Base-by-base conservation (phyloP, 2,888 invertebrate genomes). In the Cephus rjabovi region DNA sequence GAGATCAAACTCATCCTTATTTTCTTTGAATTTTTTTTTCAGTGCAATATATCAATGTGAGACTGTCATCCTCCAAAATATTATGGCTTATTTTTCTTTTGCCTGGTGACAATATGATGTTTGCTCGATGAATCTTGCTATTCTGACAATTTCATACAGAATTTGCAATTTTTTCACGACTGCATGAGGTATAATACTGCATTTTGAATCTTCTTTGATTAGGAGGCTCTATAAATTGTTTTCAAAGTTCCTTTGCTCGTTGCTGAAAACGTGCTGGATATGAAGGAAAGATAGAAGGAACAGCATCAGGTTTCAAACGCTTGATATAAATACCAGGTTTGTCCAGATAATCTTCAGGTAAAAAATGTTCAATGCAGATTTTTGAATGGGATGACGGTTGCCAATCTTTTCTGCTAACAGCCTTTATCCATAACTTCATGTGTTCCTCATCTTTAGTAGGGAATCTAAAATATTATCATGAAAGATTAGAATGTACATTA, bases 321-420 rank as follows among this genome's bases (percentile, higher is more conserved):
- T 33, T 75, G n/a, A 75, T 69, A 75, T 75, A 69, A 12, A 33
- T 34, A 69, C 75, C 12, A 75, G 34, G 75, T 69, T 69, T 56
- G 69, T 69, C 23, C 34, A 75, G 30, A 33, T 69, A 75, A 34
- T 75, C 75, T 68, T 75, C 40, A 30, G 69, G 75, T 34, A 23
- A 69, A n/a, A 75, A 75, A 69, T 69, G 75, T 6, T 2, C 75
- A 23, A 69, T 75, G 56, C 75, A 75, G 34, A 75, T 75, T 69
- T 34, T 75, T 34, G 71, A 68, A 56, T 56, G 15, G 30, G 34
- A 70, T 12, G 37, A 37, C 31, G 56, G 73, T 33, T 76, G 40
- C 56, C 68, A 73, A 68, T 73, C n/a, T 78, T 77, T 40, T 35
- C 68, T 69, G 9, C 34, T 34, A 73, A 68, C 30, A 34, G 69